phyloP scores from a whole-genome alignment of 1,140 invertebrate species.

The Uloborus diversus region DNA sequence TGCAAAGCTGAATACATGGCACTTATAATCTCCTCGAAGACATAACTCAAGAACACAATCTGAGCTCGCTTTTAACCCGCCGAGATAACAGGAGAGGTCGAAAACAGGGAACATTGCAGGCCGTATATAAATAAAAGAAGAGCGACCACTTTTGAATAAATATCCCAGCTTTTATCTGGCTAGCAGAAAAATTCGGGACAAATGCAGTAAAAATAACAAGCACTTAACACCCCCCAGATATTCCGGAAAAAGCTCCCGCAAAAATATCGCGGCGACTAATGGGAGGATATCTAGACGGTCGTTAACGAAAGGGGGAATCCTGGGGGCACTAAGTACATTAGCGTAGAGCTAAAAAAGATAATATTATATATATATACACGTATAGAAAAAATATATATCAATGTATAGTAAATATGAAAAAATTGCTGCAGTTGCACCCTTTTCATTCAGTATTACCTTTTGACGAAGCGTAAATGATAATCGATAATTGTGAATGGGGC shows the following conservation, averaged over 20 bases:
- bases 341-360: background rate
- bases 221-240: background rate
- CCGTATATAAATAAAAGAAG: background rate
- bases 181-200: background rate
- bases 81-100: background rate
- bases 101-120: background rate
- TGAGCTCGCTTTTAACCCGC: background rate
- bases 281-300: constrained; percentile 4
- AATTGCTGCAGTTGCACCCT: too few species aligned
- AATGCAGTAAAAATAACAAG: constrained; percentile 25
- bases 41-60: background rate
- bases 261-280: constrained; percentile 6
- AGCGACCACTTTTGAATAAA: background rate
- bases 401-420: too few species aligned
- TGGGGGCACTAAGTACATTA: constrained; percentile 1
- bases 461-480: too few species aligned
- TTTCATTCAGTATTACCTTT: too few species aligned
- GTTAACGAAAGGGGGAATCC: background rate
- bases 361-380: too few species aligned
- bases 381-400: too few species aligned
- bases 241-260: background rate
- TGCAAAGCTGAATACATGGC: too few species aligned
- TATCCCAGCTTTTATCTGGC: background rate
- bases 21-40: too few species aligned
- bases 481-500: too few species aligned